Conservation (phyloP, 1,140 invertebrate species). For the Drosophila sechellia region DNA sequence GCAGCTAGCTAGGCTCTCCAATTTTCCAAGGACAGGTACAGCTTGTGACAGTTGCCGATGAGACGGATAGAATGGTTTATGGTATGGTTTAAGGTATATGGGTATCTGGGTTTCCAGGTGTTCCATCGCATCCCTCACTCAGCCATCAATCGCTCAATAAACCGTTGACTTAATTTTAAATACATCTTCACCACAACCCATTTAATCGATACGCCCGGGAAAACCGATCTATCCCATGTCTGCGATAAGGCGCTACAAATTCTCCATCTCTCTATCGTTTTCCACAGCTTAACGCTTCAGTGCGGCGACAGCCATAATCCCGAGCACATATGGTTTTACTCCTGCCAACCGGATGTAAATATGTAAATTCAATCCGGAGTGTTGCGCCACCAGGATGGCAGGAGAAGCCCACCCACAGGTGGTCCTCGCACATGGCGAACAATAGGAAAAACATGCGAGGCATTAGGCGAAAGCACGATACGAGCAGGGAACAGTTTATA, state of each 20-base stretch:
- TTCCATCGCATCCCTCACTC: neutral
- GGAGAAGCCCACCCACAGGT: constrained; percentile 40
- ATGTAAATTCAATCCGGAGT: constrained; percentile 73
- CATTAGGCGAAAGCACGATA: constrained; percentile 7
- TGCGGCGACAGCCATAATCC: constrained; percentile 46
- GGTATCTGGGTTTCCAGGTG: neutral
- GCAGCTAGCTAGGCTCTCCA: constrained; percentile 20
- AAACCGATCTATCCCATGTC: constrained; percentile 5
- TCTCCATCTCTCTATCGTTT: constrained; percentile 2
- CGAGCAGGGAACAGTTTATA: constrained; percentile 58
- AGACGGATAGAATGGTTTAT: constrained; percentile 14
- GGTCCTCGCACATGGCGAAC: constrained; percentile 5
- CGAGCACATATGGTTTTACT: constrained; percentile 26
- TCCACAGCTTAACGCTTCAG: constrained; percentile 61
- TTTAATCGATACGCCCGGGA: constrained; percentile 50
- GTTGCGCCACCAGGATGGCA: constrained; percentile 13
- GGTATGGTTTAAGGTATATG: neutral
- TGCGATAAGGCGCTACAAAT: constrained; percentile 35
- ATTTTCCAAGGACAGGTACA: neutral
- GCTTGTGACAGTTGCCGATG: constrained; percentile 27
- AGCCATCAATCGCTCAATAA: constrained; percentile 52
- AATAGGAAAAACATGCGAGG: constrained; percentile 19
- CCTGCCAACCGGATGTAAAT: constrained; percentile 52
- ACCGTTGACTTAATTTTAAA: constrained; percentile 50
- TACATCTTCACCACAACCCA: constrained; percentile 34